phyloP scores from a whole-genome alignment of 2,113 vertebrate genomes.

The Leiothrix lutea region DNA sequence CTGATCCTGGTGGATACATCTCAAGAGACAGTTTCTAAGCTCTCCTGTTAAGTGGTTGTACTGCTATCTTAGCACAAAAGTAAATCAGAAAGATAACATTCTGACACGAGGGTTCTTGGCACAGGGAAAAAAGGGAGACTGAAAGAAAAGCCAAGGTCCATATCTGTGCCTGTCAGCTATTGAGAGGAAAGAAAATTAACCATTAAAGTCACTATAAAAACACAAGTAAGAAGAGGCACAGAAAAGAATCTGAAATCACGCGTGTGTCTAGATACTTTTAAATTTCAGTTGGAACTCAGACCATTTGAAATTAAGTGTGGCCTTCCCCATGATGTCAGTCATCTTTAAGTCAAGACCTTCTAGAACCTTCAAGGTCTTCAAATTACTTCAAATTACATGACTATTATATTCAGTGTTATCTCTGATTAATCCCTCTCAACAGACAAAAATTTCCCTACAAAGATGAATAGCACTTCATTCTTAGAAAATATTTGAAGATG shows the following conservation, averaged over 20 bases:
- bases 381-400: neutral
- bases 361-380: neutral
- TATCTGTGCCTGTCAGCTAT: neutral
- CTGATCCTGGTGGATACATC: neutral
- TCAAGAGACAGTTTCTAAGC: neutral
- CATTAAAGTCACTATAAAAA: neutral
- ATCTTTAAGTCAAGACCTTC: neutral
- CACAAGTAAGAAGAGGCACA: neutral
- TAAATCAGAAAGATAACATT: neutral
- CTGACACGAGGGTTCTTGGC: neutral
- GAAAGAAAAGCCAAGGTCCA: neutral
- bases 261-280: neutral
- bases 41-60: neutral
- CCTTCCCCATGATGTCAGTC: neutral
- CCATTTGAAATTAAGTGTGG: neutral
- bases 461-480: neutral
- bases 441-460: neutral
- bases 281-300: neutral
- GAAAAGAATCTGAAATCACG: neutral
- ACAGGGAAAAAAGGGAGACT: neutral
- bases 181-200: neutral
- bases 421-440: neutral
- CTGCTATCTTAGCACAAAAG: neutral
- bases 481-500: neutral
- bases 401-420: neutral